phyloP scores from a whole-genome alignment of 1,140 invertebrate species.

The Listronotus oregonensis region DNA sequence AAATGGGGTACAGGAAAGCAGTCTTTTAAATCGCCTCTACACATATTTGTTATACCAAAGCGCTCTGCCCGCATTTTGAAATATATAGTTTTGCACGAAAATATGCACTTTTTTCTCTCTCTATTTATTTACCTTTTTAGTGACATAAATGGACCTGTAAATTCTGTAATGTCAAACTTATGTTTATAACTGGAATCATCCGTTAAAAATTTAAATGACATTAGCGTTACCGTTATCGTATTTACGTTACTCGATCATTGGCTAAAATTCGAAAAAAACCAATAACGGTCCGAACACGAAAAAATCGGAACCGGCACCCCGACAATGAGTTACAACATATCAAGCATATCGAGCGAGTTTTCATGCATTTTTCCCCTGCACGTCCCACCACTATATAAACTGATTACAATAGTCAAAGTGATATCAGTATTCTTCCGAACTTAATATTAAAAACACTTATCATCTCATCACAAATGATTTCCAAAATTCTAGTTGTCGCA shows the following conservation, averaged over 20 bases:
- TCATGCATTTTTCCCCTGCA: constrained; percentile 19
- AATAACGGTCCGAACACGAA: not conserved
- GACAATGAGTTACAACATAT: constrained; percentile 11
- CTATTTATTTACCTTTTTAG: too few species aligned
- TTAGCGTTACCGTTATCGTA: constrained; percentile 3
- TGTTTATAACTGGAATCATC: too few species aligned
- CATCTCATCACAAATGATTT: not conserved
- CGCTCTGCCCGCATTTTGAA: too few species aligned
- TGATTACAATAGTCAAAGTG: not conserved
- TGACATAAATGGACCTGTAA: too few species aligned
- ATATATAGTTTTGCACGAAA: too few species aligned
- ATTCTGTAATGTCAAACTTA: too few species aligned
- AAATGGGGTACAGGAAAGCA: too few species aligned
- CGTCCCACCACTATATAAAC: constrained; percentile 23
- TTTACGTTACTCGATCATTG: not conserved
- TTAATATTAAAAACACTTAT: constrained; percentile 5
- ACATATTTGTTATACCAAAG: too few species aligned
- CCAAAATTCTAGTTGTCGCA: not conserved
- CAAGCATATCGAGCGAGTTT: constrained; percentile 10
- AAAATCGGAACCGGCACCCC: constrained; percentile 17
- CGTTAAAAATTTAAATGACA: too few species aligned
- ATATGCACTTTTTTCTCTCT: too few species aligned
- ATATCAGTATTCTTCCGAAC: constrained; percentile 29
- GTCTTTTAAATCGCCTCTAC: too few species aligned
- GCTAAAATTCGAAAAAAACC: constrained; percentile 11